Evolutionary conservation across 2,113 vertebrate species (phyloP).

Genomic region (Erpornis zantholeuca): DNA sequence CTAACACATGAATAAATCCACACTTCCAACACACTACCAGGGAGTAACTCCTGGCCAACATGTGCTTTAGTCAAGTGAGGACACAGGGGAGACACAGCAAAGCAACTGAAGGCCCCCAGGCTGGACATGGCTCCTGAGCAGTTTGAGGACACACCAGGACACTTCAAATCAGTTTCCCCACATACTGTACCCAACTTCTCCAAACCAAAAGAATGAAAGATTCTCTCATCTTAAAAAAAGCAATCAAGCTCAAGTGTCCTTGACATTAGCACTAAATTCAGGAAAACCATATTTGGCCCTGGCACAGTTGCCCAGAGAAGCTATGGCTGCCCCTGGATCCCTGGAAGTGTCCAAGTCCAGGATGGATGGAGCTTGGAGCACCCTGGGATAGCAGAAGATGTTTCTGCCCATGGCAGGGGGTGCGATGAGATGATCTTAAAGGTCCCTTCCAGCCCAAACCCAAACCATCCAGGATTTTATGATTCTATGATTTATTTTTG

Average conservation of each 20-base stretch:
- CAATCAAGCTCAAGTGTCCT: not conserved
- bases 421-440: not conserved
- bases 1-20: not conserved
- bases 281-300: not conserved
- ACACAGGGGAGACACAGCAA: not conserved
- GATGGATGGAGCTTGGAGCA: rapidly evolving
- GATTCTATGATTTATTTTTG: not conserved
- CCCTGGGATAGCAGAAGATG: rapidly evolving
- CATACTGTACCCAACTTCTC: not conserved
- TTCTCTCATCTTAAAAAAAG: not conserved
- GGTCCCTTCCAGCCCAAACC: not conserved
- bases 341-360: not conserved
- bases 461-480: not conserved
- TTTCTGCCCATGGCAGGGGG: not conserved
- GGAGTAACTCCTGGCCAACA: rapidly evolving
- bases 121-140: not conserved
- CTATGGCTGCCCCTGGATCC: not conserved
- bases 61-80: not conserved
- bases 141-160: not conserved
- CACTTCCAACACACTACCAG: not conserved
- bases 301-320: not conserved
- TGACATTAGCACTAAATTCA: not conserved
- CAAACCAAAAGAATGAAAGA: not conserved
- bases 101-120: not conserved
- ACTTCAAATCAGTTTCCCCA: not conserved